Percentiles rank a stretch among this genome's conserved stretches.
Evolutionary conservation across 2,888 invertebrate species (phyloP).

Genomic region (Cancer borealis): DNA sequence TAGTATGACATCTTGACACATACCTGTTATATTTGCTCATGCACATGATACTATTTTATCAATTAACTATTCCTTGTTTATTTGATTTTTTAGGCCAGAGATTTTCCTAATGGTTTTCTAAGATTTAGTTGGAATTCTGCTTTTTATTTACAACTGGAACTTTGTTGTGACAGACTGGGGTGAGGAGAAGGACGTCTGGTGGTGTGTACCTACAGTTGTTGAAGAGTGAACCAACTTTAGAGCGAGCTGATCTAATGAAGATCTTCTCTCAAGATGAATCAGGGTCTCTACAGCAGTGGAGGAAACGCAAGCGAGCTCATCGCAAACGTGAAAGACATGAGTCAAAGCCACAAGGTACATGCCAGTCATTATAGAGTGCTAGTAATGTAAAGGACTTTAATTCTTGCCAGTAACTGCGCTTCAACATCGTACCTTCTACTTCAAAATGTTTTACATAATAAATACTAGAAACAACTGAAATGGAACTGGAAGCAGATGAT

Average conservation of each 20-base stretch:
- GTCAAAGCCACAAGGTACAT: constrained; percentile 66
- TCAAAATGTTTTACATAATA: too few relatives aligned
- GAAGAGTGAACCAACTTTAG: constrained; percentile 80
- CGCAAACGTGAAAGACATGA: constrained; percentile 68
- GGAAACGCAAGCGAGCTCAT: constrained; percentile 70
- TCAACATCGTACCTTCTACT: too few relatives aligned
- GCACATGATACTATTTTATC: too few relatives aligned
- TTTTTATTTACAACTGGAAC: not conserved
- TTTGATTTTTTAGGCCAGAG: too few relatives aligned
- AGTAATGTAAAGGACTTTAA: not conserved
- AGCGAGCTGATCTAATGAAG: constrained; percentile 50
- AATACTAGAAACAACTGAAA: too few relatives aligned
- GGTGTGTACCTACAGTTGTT: constrained; percentile 92
- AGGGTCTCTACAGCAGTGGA: constrained; percentile 59
- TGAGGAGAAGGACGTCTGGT: constrained; percentile 90
- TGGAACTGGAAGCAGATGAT: not conserved
- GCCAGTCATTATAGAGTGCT: not conserved
- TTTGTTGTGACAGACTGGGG: constrained; percentile 84
- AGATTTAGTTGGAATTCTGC: not conserved
- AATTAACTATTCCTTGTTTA: too few relatives aligned
- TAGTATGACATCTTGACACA: too few relatives aligned
- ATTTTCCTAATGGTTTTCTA: too few relatives aligned
- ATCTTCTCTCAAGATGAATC: constrained; percentile 69
- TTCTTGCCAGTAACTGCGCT: too few relatives aligned
- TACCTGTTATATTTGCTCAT: too few relatives aligned